These are phyloP conservation scores for Linyphia triangularis DNA, from an alignment of 2,888 invertebrate genomes.

Conservation along the genomic window DNA sequence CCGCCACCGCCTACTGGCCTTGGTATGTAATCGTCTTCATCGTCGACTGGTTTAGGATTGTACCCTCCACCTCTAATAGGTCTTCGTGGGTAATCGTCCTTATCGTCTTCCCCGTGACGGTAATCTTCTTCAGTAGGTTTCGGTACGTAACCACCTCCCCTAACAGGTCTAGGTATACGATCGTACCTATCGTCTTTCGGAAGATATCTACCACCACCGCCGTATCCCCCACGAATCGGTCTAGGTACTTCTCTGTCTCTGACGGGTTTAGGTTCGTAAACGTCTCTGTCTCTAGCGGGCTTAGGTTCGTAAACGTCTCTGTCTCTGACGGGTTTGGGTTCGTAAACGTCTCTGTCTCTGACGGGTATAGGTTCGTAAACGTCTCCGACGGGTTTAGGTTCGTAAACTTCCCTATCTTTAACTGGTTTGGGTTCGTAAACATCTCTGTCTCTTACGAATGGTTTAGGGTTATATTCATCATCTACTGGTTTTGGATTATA, in stretches of 20 bases:
- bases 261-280: conserved; percentile 5
- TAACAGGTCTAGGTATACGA: conserved; percentile 1
- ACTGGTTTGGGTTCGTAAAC: not conserved
- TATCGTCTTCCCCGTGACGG: not conserved
- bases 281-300: not conserved
- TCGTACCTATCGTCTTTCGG: not conserved
- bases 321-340: conserved; percentile 5
- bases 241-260: too few relatives aligned
- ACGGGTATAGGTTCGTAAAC: too few relatives aligned
- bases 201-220: conserved; percentile 15
- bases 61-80: conserved; percentile 17
- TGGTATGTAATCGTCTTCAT: conserved; percentile 24
- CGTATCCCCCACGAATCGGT: not conserved
- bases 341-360: conserved; percentile 1
- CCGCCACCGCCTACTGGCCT: conserved; percentile 21
- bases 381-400: not conserved
- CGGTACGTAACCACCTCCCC: conserved; percentile 36
- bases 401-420: not conserved
- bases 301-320: not conserved
- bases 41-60: conserved; percentile 31
- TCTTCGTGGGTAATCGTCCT: not conserved
- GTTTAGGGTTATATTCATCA: not conserved
- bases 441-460: not conserved
- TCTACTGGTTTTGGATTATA: conserved; percentile 24
- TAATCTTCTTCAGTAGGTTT: conserved; percentile 5